Evolutionary conservation across 1,140 invertebrate genomes (phyloP).

Genomic region (Chironomus tepperi): DNA sequence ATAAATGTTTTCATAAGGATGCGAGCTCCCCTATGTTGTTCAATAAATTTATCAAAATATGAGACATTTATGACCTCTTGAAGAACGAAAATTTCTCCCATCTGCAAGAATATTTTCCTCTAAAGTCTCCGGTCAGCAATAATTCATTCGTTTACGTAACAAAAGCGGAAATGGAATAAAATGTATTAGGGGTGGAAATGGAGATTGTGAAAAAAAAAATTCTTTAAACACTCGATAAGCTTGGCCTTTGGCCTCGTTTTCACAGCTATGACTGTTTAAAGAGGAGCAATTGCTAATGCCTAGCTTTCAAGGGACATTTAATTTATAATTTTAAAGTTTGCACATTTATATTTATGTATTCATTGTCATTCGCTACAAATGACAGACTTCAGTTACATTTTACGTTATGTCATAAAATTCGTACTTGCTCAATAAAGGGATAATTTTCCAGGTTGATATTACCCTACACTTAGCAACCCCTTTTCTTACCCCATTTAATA

Average conservation of each 20-base stretch:
- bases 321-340: no score
- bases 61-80: neutral
- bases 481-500: no score
- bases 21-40: neutral
- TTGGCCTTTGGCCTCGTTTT: no score
- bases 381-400: no score
- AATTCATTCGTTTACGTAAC: slow-evolving; percentile 7
- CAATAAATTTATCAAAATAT: neutral
- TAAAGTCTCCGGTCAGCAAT: neutral
- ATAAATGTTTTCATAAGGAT: neutral
- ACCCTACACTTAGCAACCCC: no score
- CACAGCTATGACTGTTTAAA: neutral
- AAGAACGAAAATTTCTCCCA: neutral
- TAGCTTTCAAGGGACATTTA: neutral
- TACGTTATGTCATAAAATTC: no score
- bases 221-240: no score
- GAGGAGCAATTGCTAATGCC: neutral
- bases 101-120: neutral
- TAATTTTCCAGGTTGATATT: no score
- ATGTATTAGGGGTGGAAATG: neutral
- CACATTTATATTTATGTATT: no score
- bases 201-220: neutral
- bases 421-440: no score
- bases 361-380: no score
- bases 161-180: neutral